Base-by-base conservation (phyloP, 2,797 vertebrate species). In the Myotis findleyi region DNA sequence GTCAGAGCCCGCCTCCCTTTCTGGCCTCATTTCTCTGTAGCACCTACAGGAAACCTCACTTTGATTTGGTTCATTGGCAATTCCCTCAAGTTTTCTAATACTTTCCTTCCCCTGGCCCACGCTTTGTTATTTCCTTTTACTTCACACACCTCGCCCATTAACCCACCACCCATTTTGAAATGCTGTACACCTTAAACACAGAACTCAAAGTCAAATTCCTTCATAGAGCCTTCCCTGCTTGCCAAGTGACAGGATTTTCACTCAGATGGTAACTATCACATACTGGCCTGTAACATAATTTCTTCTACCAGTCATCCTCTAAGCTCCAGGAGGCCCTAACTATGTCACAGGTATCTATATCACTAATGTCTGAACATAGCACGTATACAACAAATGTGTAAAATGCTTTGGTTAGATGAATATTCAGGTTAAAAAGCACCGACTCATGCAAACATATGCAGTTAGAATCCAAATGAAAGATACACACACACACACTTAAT, bases 371-470 rank as follows among this genome's bases (percentile, higher is more conserved):
- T 27, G 57, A 94, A 94, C 16, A 77, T 3, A 73, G 23, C 13
- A 90, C 27, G 2, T 23, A 16, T 30, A 69, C n/a, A 94, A 88
- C 18, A 41, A 71, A 36, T 53, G 51, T 57, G 51, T 64, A 72
- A 93, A 76, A 69, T 72, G 30, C 38, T 92, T 87, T 81, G 27
- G 57, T 47, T 72, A 36, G 41, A 57, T 49, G 38, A 66, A 5
- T 91, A 81, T 81, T 93, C 53, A 25, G 27, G 92, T 71, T 59
- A 76, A 73, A 90, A 91, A 71, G 27, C 25, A 55, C n/a, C 33
- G 33, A 41, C 18, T 47, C 23, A 79, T 44, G 36, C 53, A 94
- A 92, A 93, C 41, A 77, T 23, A 64, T 41, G 11, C 53, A 77
- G 33, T 53, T 53, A 73, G 12, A 92, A 82, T 92, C n/a, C 12